phyloP scores from a whole-genome alignment of 2,888 invertebrate species.

The Myathropa florea region DNA sequence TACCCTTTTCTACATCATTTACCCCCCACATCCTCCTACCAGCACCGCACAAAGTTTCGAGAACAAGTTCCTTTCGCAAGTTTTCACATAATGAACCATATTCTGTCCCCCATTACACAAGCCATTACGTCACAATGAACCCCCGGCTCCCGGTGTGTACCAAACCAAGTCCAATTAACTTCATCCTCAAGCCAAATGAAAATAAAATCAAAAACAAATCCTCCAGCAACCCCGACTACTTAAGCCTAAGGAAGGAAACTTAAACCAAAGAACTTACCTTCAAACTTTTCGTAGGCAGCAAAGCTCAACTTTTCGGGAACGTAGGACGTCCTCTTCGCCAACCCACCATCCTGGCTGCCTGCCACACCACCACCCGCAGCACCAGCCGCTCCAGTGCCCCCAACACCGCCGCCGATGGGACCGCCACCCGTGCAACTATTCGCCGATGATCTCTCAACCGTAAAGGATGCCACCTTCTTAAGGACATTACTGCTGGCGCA shows the following conservation, averaged over 20 bases:
- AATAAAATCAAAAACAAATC: slow-evolving; percentile 69
- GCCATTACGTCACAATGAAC: slow-evolving; percentile 45
- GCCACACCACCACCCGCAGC: slow-evolving; percentile 53
- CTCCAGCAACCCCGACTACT: slow-evolving; percentile 71
- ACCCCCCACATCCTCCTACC: not conserved
- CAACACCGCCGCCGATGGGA: slow-evolving; percentile 47
- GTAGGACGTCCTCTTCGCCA: slow-evolving; percentile 86
- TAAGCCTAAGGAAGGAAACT: slow-evolving; percentile 64
- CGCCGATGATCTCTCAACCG: slow-evolving; percentile 85
- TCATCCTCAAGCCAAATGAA: slow-evolving; percentile 7
- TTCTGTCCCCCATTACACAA: slow-evolving; percentile 55
- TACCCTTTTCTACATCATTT: too few species aligned
- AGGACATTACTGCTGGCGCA: slow-evolving; percentile 86
- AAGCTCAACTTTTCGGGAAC: slow-evolving; percentile 94
- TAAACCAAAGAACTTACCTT: slow-evolving; percentile 85
- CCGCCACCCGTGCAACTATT: slow-evolving; percentile 67
- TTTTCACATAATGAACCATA: slow-evolving; percentile 53
- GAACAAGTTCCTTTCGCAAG: slow-evolving; percentile 7
- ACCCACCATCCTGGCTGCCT: slow-evolving; percentile 60
- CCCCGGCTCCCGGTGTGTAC: not conserved
- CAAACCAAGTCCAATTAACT: slow-evolving; percentile 24
- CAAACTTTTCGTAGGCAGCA: slow-evolving; percentile 93
- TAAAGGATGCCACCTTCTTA: slow-evolving; percentile 91
- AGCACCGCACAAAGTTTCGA: not conserved
- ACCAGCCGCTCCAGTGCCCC: slow-evolving; percentile 41